These are phyloP conservation scores for Drosophila multiciliata DNA, from an alignment of 2,888 invertebrate genomes.

Conservation along the genomic window DNA sequence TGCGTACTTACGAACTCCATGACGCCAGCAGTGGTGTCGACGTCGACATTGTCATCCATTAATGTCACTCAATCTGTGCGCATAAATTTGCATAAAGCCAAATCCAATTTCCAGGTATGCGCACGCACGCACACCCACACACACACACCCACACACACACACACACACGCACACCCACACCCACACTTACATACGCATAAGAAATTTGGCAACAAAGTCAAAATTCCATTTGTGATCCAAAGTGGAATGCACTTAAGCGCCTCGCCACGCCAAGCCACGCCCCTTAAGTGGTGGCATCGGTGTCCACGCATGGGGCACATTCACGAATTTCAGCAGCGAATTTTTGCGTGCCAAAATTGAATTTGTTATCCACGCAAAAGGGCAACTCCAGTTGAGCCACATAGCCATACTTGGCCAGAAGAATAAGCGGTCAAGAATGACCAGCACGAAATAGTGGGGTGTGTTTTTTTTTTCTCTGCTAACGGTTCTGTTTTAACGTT, in stretches of 20 bases:
- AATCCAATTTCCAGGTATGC: conserved; percentile 69
- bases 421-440: conserved; percentile 9
- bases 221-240: conserved; percentile 41
- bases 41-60: conserved; percentile 75
- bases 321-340: conserved; percentile 45
- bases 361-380: conserved; percentile 60
- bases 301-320: conserved; percentile 11
- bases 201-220: conserved; percentile 11
- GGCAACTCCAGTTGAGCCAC: conserved; percentile 2
- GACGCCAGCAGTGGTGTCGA: conserved; percentile 14
- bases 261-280: conserved; percentile 47
- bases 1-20: background rate
- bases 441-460: conserved; percentile 15
- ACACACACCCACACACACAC: conserved; percentile 1
- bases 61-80: conserved; percentile 79
- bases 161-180: background rate
- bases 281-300: conserved; percentile 4
- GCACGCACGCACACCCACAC: conserved; percentile 23
- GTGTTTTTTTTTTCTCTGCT: conserved; percentile 8
- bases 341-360: conserved; percentile 69
- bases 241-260: conserved; percentile 49
- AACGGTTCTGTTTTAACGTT: background rate
- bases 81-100: conserved; percentile 78
- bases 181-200: background rate
- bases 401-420: conserved; percentile 39